Percentiles rank a stretch among this genome's conserved stretches.
Conservation (phyloP, 2,888 invertebrate genomes). For the Galeruca laticollis region DNA sequence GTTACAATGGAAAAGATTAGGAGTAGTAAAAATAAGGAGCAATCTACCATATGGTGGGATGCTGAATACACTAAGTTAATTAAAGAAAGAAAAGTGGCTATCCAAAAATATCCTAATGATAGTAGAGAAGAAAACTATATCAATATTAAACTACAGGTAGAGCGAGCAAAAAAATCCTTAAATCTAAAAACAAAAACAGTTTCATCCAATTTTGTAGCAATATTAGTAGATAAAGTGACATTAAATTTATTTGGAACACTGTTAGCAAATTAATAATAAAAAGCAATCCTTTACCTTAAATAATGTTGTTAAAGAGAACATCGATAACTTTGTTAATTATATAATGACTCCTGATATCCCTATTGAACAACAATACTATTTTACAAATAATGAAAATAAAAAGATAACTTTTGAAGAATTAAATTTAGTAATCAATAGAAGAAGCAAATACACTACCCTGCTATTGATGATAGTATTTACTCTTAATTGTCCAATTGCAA, state of each 20-base stretch:
- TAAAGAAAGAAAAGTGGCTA: conserved; percentile 12
- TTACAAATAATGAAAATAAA: background rate
- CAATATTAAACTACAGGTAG: background rate
- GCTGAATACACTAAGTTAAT: background rate
- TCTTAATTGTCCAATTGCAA: background rate
- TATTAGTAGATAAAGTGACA: background rate
- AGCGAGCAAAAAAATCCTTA: no score
- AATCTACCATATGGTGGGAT: conserved; percentile 7
- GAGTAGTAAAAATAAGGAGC: background rate
- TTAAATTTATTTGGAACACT: conserved; percentile 3
- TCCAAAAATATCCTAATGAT: background rate
- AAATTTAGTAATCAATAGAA: background rate
- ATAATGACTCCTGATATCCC: background rate
- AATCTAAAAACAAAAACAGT: background rate
- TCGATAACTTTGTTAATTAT: background rate
- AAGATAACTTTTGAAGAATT: background rate
- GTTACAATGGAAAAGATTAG: background rate
- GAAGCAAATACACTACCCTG: background rate
- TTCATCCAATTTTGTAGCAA: conserved; percentile 1
- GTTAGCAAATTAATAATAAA: conserved; percentile 8
- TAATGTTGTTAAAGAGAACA: background rate
- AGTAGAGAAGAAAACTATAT: conserved; percentile 3
- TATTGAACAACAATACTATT: background rate
- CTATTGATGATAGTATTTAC: conserved; percentile 4
- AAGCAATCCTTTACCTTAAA: background rate